Evolutionary conservation across 1,140 invertebrate species (phyloP).

Genomic region (Drosophila neocordata): DNA sequence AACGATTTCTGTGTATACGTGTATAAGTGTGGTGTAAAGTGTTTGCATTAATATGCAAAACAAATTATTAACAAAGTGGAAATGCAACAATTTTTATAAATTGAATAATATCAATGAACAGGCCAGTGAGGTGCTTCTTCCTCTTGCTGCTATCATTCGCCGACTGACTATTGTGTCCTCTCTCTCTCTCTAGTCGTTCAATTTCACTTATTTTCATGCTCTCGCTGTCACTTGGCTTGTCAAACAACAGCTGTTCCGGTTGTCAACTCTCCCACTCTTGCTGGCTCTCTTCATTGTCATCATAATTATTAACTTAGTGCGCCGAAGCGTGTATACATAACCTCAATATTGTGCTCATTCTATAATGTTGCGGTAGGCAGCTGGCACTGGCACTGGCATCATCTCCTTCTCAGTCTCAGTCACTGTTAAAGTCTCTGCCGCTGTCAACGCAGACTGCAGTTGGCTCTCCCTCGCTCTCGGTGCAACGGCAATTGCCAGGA

Average conservation of each 20-base stretch:
- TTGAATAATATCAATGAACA: constrained; percentile 42
- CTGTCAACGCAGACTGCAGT: constrained; percentile 18
- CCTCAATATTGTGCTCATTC: constrained; percentile 54
- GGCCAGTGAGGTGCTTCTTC: constrained; percentile 37
- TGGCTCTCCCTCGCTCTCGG: constrained; percentile 23
- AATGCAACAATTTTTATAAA: constrained; percentile 10
- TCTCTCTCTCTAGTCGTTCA: constrained; percentile 15
- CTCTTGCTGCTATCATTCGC: constrained; percentile 23
- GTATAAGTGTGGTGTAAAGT: background rate
- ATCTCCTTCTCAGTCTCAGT: constrained; percentile 9
- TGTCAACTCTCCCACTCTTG: constrained; percentile 30
- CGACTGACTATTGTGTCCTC: constrained; percentile 24
- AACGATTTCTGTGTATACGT: background rate
- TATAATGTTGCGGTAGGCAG: constrained; percentile 73
- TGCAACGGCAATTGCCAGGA: constrained; percentile 49
- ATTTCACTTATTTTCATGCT: background rate
- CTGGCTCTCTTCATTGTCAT: background rate
- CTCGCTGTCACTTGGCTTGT: constrained; percentile 6
- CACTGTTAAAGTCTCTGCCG: background rate
- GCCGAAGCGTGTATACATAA: constrained; percentile 75
- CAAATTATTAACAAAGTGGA: constrained; percentile 10
- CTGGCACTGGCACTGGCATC: constrained; percentile 11
- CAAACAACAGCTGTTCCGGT: constrained; percentile 29
- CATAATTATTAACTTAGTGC: constrained; percentile 28
- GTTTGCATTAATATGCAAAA: background rate